A percentile compares a stretch with the other conserved stretches of the same genome.
Evolutionary conservation across 1,140 invertebrate genomes (phyloP).

Genomic region (Zophobas atratus): DNA sequence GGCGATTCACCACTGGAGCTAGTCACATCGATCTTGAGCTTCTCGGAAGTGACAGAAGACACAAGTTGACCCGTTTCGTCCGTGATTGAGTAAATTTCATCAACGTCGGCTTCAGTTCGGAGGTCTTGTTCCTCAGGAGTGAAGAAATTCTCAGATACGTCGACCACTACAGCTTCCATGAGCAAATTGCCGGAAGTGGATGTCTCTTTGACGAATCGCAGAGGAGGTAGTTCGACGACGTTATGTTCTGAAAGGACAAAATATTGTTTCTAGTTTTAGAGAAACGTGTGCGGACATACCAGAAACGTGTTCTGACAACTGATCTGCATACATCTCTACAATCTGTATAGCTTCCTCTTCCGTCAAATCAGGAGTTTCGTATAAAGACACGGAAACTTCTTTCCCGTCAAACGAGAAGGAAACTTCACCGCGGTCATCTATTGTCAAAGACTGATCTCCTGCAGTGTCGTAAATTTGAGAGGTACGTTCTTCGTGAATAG

Average conservation of each 20-base stretch:
- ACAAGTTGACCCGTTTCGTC: conserved; percentile 72
- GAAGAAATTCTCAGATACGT: conserved; percentile 90
- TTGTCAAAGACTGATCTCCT: conserved; percentile 81
- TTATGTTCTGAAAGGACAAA: conserved; percentile 77
- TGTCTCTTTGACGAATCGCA: conserved; percentile 90
- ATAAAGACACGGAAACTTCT: conserved; percentile 91
- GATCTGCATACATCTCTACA: conserved; percentile 94
- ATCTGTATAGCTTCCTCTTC: conserved; percentile 93
- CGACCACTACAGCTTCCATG: conserved; percentile 93
- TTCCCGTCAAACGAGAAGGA: conserved; percentile 93
- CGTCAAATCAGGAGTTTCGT: conserved; percentile 92
- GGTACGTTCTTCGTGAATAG: conserved; percentile 91
- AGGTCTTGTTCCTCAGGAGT: conserved; percentile 82
- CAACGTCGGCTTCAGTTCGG: conserved; percentile 87
- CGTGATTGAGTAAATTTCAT: conserved; percentile 85
- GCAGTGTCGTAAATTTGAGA: conserved; percentile 90
- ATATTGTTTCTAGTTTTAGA: conserved; percentile 5
- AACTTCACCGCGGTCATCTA: conserved; percentile 87
- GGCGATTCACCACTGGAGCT: conserved; percentile 64
- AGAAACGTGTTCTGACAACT: conserved; percentile 90
- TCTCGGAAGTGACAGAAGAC: conserved; percentile 66
- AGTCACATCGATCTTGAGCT: conserved; percentile 66
- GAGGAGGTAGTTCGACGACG: conserved; percentile 88
- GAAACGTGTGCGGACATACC: conserved; percentile 66
- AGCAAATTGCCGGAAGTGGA: conserved; percentile 88